These are phyloP conservation scores for Acridotheres tristis DNA, from an alignment of 2,797 vertebrate genomes.

Conservation along the genomic window DNA sequence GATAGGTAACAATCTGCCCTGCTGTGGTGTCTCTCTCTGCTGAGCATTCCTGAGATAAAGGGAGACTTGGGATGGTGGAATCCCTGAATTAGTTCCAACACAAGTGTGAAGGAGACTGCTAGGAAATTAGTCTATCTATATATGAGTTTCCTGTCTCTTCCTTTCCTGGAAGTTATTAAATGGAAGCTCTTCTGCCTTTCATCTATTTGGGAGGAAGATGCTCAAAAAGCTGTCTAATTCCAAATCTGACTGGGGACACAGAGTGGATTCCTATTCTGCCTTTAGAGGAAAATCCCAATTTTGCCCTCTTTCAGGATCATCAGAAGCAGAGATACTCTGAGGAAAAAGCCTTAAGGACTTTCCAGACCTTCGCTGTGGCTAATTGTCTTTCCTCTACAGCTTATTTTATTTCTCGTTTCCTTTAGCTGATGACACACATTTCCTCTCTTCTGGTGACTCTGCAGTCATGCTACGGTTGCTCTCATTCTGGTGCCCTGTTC, in stretches of 20 bases:
- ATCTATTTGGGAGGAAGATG: background rate
- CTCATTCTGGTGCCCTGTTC: background rate
- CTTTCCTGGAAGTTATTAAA: background rate
- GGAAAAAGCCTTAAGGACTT: background rate
- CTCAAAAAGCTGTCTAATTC: background rate
- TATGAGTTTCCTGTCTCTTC: background rate
- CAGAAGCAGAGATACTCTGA: background rate
- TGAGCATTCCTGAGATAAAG: background rate
- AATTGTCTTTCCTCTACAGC: background rate
- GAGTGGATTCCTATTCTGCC: background rate
- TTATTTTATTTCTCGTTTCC: constrained; percentile 59
- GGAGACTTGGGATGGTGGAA: background rate
- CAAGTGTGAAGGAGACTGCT: background rate
- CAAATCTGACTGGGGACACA: background rate
- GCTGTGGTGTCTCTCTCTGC: background rate
- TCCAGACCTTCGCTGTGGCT: background rate
- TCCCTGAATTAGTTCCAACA: background rate
- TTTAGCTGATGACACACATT: constrained; percentile 44
- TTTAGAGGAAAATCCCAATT: background rate
- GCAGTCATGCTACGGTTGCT: constrained; percentile 31
- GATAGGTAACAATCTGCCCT: background rate
- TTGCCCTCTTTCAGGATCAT: background rate
- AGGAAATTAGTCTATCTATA: background rate
- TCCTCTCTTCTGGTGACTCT: constrained; percentile 63
- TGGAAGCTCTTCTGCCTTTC: background rate